Base-by-base conservation (phyloP, 2,797 vertebrate species). In the Vultur gryphus region DNA sequence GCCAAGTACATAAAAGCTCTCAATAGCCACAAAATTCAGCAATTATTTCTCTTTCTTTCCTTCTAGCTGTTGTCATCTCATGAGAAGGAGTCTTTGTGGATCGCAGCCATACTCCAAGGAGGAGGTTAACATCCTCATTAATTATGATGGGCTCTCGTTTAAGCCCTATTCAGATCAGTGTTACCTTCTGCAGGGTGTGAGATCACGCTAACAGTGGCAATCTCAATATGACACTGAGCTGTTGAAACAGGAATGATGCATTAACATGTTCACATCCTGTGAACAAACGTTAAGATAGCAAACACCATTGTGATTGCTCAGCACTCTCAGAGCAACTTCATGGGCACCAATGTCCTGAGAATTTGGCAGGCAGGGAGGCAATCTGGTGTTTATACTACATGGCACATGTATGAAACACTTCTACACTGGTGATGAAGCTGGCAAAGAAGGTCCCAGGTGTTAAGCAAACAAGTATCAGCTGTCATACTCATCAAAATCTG, bases 291-390 rank as follows among this genome's bases (percentile, higher is more conserved):
- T 54, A 89, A 64, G 37, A 23, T 3, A 62, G 59, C 65, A 51
- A 94, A 67, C 0, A 1, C 25, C 4, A 0, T 39, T 8, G 1
- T 15, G 44, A 83, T 5, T 87, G 62, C 75, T 94, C 67, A 87
- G 72, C 39, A 52, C 37, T 59, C 64, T 39, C 82, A 43, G 41
- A 85, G 64, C 24, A 65, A 18, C 82, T 93, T 71, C 65, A 84
- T 41, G 77, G 82, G 46, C 87, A 84, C 57, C 46, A 44, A 0
- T 54, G 79, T 65, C 96, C 94, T 86, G 72, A 84, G 65, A 91
- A 84, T 92, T 54, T 96, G 96, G 72, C 92, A 94, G 73, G 55
- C 84, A 48, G 67, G 35, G 46, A 89, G 49, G 24, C 84, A 96
- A 81, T 95, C 91, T 94, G 89, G 46, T 95, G 80, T 89, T 94